Evolutionary conservation across 2,113 vertebrate species (phyloP).

Genomic region (Phasianus colchicus): DNA sequence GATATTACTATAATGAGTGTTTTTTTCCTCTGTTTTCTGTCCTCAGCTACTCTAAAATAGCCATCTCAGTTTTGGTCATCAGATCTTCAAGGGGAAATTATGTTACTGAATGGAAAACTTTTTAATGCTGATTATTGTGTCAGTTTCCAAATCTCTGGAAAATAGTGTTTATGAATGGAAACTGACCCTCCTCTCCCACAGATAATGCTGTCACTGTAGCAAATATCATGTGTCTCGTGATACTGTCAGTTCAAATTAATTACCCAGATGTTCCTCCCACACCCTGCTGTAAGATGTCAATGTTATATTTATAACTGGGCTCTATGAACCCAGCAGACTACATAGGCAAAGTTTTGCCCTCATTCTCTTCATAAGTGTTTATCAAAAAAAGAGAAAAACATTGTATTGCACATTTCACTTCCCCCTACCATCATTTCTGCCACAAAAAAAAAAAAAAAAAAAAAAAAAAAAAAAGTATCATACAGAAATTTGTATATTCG

Average conservation of each 20-base stretch:
- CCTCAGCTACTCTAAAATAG: conserved; percentile 39
- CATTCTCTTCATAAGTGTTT: not conserved
- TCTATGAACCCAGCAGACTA: not conserved
- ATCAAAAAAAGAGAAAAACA: not conserved
- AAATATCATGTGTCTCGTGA: conserved; percentile 26
- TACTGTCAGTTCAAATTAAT: conserved; percentile 58
- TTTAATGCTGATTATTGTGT: not conserved
- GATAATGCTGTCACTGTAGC: conserved; percentile 13
- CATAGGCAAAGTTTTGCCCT: not conserved
- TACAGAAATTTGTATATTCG: not conserved
- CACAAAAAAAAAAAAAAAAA: not conserved
- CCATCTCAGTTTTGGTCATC: not conserved
- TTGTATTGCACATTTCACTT: not conserved
- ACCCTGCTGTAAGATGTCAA: conserved; percentile 33
- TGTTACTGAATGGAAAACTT: conserved; percentile 3
- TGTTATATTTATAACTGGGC: conserved; percentile 36
- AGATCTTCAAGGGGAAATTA: conserved; percentile 31
- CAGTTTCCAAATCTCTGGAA: conserved; percentile 43
- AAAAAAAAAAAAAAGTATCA: not conserved
- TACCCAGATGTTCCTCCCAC: conserved; percentile 46
- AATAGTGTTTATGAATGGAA: conserved; percentile 54
- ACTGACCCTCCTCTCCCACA: not conserved
- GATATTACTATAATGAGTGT: not conserved
- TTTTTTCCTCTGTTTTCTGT: not conserved
- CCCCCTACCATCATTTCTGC: not conserved